These are phyloP conservation scores for Eledona agricola DNA, from an alignment of 2,888 invertebrate species.

Conservation along the genomic window DNA sequence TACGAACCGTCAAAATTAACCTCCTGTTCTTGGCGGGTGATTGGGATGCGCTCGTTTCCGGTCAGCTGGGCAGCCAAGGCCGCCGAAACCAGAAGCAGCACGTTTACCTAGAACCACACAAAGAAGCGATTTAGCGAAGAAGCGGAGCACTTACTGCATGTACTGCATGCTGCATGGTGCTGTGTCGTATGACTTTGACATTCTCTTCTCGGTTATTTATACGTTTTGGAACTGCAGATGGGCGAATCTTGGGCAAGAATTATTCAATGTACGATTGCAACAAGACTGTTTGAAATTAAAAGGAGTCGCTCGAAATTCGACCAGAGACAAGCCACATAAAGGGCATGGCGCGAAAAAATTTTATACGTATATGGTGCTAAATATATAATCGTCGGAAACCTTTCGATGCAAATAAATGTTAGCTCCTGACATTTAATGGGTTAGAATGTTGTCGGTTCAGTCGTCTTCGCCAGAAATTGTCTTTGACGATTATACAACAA, in stretches of 20 bases:
- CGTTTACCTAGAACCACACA: slow-evolving; percentile 1
- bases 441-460: slow-evolving; percentile 25
- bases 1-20: slow-evolving; percentile 65
- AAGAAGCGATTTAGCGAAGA: slow-evolving; percentile 1
- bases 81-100: slow-evolving; percentile 31
- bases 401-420: slow-evolving; percentile 20
- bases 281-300: too few species aligned
- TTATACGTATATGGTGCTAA: slow-evolving; percentile 23
- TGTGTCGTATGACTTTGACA: slow-evolving; percentile 29
- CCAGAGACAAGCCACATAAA: too few species aligned
- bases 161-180: slow-evolving; percentile 39
- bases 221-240: slow-evolving; percentile 24
- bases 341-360: too few species aligned
- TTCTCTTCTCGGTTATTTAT: slow-evolving; percentile 38
- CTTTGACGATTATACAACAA: background rate
- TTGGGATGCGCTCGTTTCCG: slow-evolving; percentile 46
- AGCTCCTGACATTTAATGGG: slow-evolving; percentile 25
- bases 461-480: slow-evolving; percentile 1
- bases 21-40: slow-evolving; percentile 58
- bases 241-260: slow-evolving; percentile 14
- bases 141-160: slow-evolving; percentile 7
- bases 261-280: background rate
- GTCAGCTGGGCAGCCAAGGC: slow-evolving; percentile 43
- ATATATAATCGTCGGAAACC: slow-evolving; percentile 13
- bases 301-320: too few species aligned